phyloP scores from a whole-genome alignment of 2,113 vertebrate genomes.

The Trachemys scripta region DNA sequence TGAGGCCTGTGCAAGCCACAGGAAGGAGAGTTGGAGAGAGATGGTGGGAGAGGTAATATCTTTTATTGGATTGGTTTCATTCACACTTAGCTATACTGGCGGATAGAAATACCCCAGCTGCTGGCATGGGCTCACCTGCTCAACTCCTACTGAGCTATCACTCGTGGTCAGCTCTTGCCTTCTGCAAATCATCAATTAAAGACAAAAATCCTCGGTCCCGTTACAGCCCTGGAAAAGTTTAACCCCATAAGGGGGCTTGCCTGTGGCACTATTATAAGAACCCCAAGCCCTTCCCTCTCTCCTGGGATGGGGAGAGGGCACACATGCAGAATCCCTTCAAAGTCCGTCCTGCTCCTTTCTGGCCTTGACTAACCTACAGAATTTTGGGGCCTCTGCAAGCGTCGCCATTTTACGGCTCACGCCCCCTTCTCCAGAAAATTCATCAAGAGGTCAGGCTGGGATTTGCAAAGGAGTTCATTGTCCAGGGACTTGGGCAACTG shows the following conservation, averaged over 20 bases:
- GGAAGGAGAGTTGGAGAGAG: background rate
- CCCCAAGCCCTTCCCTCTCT: background rate
- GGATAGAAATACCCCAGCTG: background rate
- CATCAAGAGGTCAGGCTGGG: background rate
- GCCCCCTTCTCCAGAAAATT: background rate
- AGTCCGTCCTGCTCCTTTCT: background rate
- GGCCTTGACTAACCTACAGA: background rate
- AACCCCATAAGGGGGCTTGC: accelerated
- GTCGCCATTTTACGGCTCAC: background rate
- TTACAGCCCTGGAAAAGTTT: background rate
- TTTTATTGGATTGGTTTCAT: background rate
- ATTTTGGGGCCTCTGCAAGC: background rate
- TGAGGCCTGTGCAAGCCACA: background rate
- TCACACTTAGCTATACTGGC: background rate
- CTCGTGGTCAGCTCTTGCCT: background rate
- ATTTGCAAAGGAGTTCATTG: background rate
- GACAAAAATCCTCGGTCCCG: background rate
- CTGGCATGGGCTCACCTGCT: background rate
- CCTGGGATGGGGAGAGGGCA: background rate
- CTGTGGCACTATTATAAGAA: background rate
- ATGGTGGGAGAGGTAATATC: background rate
- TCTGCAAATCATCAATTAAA: background rate
- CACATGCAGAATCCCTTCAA: background rate
- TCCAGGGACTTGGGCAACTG: background rate
- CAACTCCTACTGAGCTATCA: accelerated